Evolutionary conservation across 2,113 vertebrate species (phyloP), one percentile per base, ranked within the genome.

Genomic region (Stigmatopora nigra): DNA sequence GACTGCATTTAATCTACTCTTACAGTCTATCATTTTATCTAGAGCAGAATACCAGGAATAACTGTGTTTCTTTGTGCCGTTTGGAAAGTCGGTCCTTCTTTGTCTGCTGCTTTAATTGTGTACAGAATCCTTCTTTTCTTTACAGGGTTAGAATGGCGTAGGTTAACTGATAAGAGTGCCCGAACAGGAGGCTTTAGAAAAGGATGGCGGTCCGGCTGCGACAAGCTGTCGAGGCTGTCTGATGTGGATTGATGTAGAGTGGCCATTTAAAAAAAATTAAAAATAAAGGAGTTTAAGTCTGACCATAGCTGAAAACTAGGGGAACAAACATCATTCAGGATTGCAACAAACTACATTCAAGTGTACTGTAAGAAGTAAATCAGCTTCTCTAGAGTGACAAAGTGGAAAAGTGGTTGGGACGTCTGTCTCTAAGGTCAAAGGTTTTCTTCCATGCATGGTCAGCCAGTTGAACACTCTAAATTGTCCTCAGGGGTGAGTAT

Each of bases 1-100:
- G 75, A 72, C 55, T 41, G 10, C 73, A 71, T 79, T 76, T 87
- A 84, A 85, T 86, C 82, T 78, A 77, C 64, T 63, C 68, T 65
- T 60, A 66, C 65, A 60, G 68, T 61, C 70, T 31, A 53, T 77
- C 36, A 19, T 72, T 64, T 56, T 55, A 46, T 4, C 25, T 68
- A 77, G 25, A 70, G 73, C 72, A 80, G 71, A 79, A 78, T 77
- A 64, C 64, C 38, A 48, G 79, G 85, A 84, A 84, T 81, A 84
- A 70, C 55, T 5, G 61, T 73, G 80, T 79, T 41, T 81, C 79
- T 76, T 76, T 81, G 70, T 84, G 76, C 69, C 22, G 64, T 72
- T 82, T 81, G 22, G 16, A 80, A 84, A 80, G 78, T 78, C 81
- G 75, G 20, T 49, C 67, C 53, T 68, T 70, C 66, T 58, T 41